Evolutionary conservation across 2,888 invertebrate species (phyloP).

Genomic region (Sthenelais limicola): DNA sequence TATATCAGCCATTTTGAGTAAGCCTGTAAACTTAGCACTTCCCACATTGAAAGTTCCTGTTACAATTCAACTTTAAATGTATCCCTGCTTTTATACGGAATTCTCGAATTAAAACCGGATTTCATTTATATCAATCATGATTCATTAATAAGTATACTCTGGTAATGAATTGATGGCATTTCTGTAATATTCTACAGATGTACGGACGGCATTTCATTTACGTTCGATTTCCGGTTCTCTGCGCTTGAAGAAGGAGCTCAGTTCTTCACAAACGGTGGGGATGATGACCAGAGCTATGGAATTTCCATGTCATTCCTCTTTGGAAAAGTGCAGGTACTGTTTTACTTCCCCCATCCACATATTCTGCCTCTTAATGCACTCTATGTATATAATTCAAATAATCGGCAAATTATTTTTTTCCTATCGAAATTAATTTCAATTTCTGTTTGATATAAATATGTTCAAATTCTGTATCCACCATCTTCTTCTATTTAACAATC

Average conservation of each 20-base stretch:
- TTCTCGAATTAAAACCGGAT: no score
- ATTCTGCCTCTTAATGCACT: no score
- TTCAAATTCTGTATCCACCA: no score
- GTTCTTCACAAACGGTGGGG: conserved; percentile 26
- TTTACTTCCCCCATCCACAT: no score
- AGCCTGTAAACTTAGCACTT: background rate
- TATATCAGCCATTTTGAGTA: background rate
- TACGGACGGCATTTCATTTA: background rate
- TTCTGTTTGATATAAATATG: no score
- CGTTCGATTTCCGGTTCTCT: background rate
- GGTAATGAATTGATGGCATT: background rate
- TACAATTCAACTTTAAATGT: background rate
- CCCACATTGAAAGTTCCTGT: background rate
- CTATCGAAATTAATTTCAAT: no score
- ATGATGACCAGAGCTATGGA: conserved; percentile 12
- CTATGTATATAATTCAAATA: no score
- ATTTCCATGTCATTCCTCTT: conserved; percentile 18
- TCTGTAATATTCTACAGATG: conserved; percentile 10
- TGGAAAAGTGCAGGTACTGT: conserved; percentile 3
- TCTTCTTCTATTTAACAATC: no score
- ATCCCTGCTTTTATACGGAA: no score
- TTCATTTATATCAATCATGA: no score
- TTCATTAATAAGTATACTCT: background rate
- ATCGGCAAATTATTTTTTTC: no score
- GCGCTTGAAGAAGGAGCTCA: conserved; percentile 4